phyloP scores from a whole-genome alignment of 2,113 vertebrate genomes.

The Menidia beryllina region DNA sequence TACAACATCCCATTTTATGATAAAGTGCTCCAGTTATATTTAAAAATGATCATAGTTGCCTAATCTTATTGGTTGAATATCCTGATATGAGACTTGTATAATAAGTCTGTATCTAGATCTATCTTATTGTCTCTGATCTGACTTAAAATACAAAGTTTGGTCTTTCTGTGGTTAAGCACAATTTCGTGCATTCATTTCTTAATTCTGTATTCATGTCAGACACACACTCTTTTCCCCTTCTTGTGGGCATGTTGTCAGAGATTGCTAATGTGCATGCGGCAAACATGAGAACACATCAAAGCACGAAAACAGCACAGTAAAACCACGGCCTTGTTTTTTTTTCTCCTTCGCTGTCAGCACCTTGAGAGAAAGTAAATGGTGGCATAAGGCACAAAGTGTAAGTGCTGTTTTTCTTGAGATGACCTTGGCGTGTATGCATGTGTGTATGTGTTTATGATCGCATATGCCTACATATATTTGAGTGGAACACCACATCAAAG shows the following conservation, averaged over 20 bases:
- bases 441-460: not conserved
- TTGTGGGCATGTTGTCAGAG: constrained; percentile 31
- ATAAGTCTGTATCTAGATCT: not conserved
- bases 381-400: constrained; percentile 62
- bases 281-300: constrained; percentile 58
- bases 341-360: constrained; percentile 55
- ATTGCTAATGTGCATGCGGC: constrained; percentile 44
- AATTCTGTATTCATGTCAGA: not conserved
- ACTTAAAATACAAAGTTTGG: not conserved
- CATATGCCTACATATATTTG: constrained; percentile 39
- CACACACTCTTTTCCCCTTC: constrained; percentile 25
- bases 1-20: too few relatives aligned
- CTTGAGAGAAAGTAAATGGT: constrained; percentile 62
- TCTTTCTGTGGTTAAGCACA: constrained; percentile 1
- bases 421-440: constrained; percentile 54
- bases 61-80: too few relatives aligned
- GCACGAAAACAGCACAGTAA: constrained; percentile 6
- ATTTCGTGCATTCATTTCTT: not conserved
- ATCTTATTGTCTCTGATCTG: not conserved
- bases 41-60: too few relatives aligned
- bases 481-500: constrained; percentile 76
- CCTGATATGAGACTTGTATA: too few relatives aligned
- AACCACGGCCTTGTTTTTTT: constrained; percentile 43
- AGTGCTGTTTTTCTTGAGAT: constrained; percentile 72
- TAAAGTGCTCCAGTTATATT: too few relatives aligned